Conservation (phyloP, 2,888 invertebrate genomes). For the Aphrophora alni region DNA sequence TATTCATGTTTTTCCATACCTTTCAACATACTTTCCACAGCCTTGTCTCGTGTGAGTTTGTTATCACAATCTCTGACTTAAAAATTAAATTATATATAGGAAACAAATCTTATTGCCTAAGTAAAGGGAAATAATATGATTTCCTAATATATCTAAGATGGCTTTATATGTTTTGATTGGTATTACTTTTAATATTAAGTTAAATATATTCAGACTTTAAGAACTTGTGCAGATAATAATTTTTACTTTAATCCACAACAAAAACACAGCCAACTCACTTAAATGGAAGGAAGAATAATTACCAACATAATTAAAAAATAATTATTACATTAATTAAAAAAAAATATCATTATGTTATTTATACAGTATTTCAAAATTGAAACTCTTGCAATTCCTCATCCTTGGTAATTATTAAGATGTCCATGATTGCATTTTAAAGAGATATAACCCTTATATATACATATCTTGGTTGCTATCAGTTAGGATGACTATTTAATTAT, state of each 20-base stretch:
- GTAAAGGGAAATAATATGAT: neutral
- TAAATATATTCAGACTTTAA: neutral
- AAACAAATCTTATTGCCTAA: constrained; percentile 9
- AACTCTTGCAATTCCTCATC: no score
- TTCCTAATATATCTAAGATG: neutral
- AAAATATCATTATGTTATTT: no score
- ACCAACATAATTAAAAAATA: no score
- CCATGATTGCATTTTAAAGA: no score
- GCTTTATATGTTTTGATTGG: neutral
- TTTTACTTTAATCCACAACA: neutral
- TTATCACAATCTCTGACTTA: neutral
- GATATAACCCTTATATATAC: no score
- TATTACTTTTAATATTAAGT: neutral
- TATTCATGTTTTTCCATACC: neutral
- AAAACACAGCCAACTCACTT: no score
- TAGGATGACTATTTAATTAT: no score
- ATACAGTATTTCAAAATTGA: no score
- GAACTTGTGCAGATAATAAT: neutral
- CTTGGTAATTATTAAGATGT: no score
- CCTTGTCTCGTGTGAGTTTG: neutral
- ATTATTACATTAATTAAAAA: no score
- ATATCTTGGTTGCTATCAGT: no score
- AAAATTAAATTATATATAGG: neutral
- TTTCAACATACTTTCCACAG: neutral
- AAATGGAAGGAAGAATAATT: no score